A percentile compares a stretch with the other conserved stretches of the same genome.
Conservation (phyloP, 2,888 invertebrate genomes). For the Drosophila paracracens region DNA sequence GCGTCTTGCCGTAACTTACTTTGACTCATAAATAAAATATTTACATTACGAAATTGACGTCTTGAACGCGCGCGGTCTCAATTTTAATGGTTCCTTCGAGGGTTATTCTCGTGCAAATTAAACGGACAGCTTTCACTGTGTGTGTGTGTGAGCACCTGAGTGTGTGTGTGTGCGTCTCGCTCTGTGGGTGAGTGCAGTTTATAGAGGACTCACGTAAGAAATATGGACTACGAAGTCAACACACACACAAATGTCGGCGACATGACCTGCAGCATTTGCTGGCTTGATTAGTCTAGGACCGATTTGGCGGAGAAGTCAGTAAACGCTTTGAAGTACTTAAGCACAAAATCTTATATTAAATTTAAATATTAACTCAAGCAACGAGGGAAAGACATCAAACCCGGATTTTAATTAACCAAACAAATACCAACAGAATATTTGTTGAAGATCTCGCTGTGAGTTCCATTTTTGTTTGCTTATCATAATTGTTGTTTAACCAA, state of each 20-base stretch:
- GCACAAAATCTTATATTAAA: constrained; percentile 31
- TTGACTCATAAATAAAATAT: constrained; percentile 83
- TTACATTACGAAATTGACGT: constrained; percentile 84
- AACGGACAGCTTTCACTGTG: constrained; percentile 41
- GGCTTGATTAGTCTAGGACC: constrained; percentile 51
- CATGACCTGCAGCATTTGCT: constrained; percentile 50
- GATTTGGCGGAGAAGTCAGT: constrained; percentile 20
- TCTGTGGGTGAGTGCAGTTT: constrained; percentile 14
- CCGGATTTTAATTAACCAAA: constrained; percentile 57
- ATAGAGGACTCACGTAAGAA: constrained; percentile 26
- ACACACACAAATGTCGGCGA: constrained; percentile 26
- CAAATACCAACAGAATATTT: constrained; percentile 48
- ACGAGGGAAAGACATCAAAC: constrained; percentile 58
- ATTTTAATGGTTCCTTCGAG: constrained; percentile 60
- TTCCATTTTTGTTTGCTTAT: constrained; percentile 25
- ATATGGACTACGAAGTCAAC: constrained; percentile 16
- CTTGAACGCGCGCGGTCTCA: constrained; percentile 79
- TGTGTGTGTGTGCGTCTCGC: constrained; percentile 2
- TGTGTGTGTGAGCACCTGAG: constrained; percentile 7
- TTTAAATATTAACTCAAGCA: constrained; percentile 65
- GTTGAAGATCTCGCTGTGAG: constrained; percentile 39
- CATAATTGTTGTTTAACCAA: constrained; percentile 37
- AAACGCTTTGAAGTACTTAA: constrained; percentile 62
- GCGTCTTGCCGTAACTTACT: constrained; percentile 78
- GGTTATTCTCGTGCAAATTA: constrained; percentile 44